These are phyloP conservation scores for Abrostola triplasia DNA, from an alignment of 2,888 invertebrate species.

Conservation along the genomic window DNA sequence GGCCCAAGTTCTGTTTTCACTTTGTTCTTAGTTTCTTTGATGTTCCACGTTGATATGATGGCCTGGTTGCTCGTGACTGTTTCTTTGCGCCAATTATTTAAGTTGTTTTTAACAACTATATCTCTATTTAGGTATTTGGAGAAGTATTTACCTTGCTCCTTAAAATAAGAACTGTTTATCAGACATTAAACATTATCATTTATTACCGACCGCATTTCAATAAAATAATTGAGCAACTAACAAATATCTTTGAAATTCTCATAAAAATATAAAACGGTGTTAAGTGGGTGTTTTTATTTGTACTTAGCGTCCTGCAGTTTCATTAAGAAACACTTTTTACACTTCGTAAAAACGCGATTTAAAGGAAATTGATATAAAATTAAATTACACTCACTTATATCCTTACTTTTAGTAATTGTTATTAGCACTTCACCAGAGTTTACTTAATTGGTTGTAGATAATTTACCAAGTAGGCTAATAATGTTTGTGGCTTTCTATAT, in stretches of 20 bases:
- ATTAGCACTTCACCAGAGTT: too few relatives aligned
- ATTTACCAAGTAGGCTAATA: too few relatives aligned
- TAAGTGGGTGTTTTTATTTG: background rate
- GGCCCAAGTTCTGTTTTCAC: conserved; percentile 79
- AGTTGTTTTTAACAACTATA: conserved; percentile 43
- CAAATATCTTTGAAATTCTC: background rate
- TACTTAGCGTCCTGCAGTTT: background rate
- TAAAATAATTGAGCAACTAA: background rate
- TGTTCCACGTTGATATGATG: conserved; percentile 77
- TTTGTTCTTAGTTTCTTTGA: conserved; percentile 86
- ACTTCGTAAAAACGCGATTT: too few relatives aligned
- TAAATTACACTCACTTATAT: too few relatives aligned
- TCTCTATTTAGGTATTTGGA: conserved; percentile 34
- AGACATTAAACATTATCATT: background rate
- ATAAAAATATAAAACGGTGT: background rate
- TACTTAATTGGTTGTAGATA: too few relatives aligned
- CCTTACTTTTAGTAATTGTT: too few relatives aligned
- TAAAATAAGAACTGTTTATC: background rate
- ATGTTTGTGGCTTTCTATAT: too few relatives aligned
- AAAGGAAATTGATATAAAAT: too few relatives aligned
- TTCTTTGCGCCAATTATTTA: conserved; percentile 54
- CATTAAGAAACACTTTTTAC: too few relatives aligned
- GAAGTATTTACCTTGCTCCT: too few relatives aligned
- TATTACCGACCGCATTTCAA: background rate
- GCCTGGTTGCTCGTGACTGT: conserved; percentile 71